Percentiles rank a stretch among this genome's conserved stretches.
These are phyloP conservation scores for Pararge aegeria DNA, from an alignment of 1,140 invertebrate genomes.

Conservation along the genomic window DNA sequence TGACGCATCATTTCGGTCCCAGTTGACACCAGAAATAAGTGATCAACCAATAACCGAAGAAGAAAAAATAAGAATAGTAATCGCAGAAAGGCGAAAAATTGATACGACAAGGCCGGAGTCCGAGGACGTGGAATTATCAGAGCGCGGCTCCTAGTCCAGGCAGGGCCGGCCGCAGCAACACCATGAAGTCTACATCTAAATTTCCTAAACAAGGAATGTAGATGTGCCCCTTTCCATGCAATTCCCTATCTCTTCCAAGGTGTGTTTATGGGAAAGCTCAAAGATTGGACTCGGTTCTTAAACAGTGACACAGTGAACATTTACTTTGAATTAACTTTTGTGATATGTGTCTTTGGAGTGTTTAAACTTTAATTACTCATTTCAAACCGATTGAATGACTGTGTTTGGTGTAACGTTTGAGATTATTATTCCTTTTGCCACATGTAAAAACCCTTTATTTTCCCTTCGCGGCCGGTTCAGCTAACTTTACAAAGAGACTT, in stretches of 20 bases:
- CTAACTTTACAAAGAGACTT: slow-evolving; percentile 61
- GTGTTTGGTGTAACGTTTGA: slow-evolving; percentile 32
- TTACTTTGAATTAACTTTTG: slow-evolving; percentile 23
- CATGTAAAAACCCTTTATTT: slow-evolving; percentile 43
- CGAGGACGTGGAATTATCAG: slow-evolving; percentile 70
- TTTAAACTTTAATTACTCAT: slow-evolving; percentile 19
- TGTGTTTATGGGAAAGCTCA: slow-evolving; percentile 45
- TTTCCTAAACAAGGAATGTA: slow-evolving; percentile 24
- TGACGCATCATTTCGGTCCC: slow-evolving; percentile 44
- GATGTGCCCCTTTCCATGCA: slow-evolving; percentile 22
- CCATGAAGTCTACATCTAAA: slow-evolving; percentile 74
- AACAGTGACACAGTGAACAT: slow-evolving; percentile 40
- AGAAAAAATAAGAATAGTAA: slow-evolving; percentile 75
- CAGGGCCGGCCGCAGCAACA: slow-evolving; percentile 74
- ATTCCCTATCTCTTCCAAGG: slow-evolving; percentile 38
- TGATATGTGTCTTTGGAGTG: slow-evolving; percentile 14
- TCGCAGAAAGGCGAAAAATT: slow-evolving; percentile 74
- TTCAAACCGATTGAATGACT: slow-evolving; percentile 30
- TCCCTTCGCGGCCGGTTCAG: slow-evolving; percentile 71
- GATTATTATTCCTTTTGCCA: slow-evolving; percentile 32
- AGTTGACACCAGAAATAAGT: slow-evolving; percentile 38
- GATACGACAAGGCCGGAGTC: slow-evolving; percentile 61
- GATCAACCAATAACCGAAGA: slow-evolving; percentile 64
- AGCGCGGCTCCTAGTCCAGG: slow-evolving; percentile 74
- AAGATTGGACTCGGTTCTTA: slow-evolving; percentile 65